Conservation (phyloP, 2,113 vertebrate species). For the Psittacus erithacus region DNA sequence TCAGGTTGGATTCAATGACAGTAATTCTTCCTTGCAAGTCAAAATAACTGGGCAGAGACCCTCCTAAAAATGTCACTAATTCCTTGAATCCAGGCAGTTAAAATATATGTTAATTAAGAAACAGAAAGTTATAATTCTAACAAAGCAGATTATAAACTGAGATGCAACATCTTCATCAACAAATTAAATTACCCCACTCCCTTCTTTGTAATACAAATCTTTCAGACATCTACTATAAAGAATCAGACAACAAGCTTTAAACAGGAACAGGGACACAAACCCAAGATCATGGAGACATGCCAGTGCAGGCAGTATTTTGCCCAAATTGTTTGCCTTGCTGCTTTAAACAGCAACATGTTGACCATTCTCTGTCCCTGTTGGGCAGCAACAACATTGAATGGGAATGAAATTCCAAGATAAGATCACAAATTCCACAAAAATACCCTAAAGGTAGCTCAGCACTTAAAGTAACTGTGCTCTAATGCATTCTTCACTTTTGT, state of each 20-base stretch:
- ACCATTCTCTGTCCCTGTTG: not conserved
- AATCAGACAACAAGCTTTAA: not conserved
- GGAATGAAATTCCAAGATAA: not conserved
- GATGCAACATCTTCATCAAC: not conserved
- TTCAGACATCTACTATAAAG: not conserved
- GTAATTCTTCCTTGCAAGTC: not conserved
- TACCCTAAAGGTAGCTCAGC: not conserved
- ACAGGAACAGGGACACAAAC: not conserved
- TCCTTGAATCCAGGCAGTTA: not conserved
- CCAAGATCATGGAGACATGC: not conserved
- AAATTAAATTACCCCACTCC: not conserved
- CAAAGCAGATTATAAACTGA: not conserved
- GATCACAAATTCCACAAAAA: not conserved
- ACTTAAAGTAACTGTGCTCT: not conserved
- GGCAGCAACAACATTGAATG: not conserved
- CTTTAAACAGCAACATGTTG: slow-evolving; percentile 20
- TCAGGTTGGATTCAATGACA: not conserved
- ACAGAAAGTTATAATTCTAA: not conserved
- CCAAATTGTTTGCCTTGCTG: not conserved
- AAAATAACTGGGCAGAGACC: not conserved
- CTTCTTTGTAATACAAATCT: not conserved
- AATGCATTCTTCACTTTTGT: not conserved
- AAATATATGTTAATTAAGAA: not conserved
- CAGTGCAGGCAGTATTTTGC: not conserved
- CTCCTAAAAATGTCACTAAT: not conserved